Base-by-base conservation (phyloP, 2,888 invertebrate species). In the Pardosa pseudoannulata region DNA sequence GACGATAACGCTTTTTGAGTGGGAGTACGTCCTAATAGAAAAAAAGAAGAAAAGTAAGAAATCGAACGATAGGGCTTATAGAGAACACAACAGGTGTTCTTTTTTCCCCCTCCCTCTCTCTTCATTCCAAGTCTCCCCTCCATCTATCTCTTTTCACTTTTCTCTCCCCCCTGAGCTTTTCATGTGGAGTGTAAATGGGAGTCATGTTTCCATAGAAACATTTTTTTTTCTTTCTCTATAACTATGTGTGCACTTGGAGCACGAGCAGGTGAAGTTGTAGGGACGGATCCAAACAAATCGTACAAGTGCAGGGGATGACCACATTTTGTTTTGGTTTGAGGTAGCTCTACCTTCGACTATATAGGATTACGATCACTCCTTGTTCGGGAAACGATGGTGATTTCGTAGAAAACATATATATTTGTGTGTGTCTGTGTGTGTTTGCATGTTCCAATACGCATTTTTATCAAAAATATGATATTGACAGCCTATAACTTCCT, bases 1-100 rank as follows among this genome's bases (percentile, higher is more conserved):
- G 41, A 7, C 39, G 56, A 73, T 85, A 85, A 85, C 83, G 83
- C 83, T 85, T 78, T 29, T 85, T 85, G 83, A 85, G 83, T 85
- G 83, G 83, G 83, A 73, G 83, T 85, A 78, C 74, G 32, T 19
- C 2, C 36, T 32, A 32, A 67, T 32, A 67, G 19, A 67, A 36
- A 50, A 72, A 62, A 62, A 46, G 23, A 62, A 46, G 23, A 39
- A 46, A 46, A 41, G 64, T 62, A 78, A 72, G 56, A 71, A 85
- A 73, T 36, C 29, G 71, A 71, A 31, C 28, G 82, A 85, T 85
- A 72, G 72, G 83, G 78, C 83, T 85, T 76, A 78, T 85, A 46
- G 23, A 41, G 83, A 73, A 85, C 41, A 46, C 56, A 73, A 78
- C 83, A 85, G 83, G 83, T 85, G 83, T 78, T 46, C 72, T 78